Conservation (phyloP, 2,888 invertebrate genomes). For the Biston stratarius region DNA sequence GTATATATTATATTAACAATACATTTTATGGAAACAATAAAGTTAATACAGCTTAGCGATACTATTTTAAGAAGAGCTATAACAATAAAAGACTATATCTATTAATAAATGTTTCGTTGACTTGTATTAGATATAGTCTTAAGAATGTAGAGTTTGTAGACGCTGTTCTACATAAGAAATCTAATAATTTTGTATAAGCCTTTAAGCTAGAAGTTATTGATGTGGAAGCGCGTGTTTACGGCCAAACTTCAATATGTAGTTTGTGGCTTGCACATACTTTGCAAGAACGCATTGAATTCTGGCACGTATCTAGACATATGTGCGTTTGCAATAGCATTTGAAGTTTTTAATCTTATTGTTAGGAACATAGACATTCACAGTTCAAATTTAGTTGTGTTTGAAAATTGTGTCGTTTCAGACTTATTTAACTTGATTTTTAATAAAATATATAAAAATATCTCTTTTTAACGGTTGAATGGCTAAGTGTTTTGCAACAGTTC, state of each 20-base stretch:
- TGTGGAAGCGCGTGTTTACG: conserved; percentile 25
- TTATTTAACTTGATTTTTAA: not conserved
- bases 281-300: conserved; percentile 30
- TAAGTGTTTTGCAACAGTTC: no score
- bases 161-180: conserved; percentile 8
- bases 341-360: conserved; percentile 22
- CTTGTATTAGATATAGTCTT: conserved; percentile 11
- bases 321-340: conserved; percentile 19
- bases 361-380: not conserved
- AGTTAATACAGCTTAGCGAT: conserved; percentile 19
- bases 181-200: conserved; percentile 29
- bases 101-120: conserved; percentile 11
- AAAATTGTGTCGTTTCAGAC: not conserved
- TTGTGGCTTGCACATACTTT: conserved; percentile 30
- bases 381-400: not conserved
- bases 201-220: conserved; percentile 33
- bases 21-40: not conserved
- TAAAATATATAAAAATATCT: no score
- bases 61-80: conserved; percentile 14
- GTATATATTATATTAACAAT: not conserved
- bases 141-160: conserved; percentile 13
- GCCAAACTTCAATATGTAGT: conserved; percentile 36
- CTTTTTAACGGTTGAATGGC: no score
- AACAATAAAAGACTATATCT: conserved; percentile 23
- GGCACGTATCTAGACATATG: conserved; percentile 4